Percentiles rank a stretch among this genome's conserved stretches.
Evolutionary conservation across 2,797 vertebrate genomes (phyloP).

Genomic region (Molossus molossus): DNA sequence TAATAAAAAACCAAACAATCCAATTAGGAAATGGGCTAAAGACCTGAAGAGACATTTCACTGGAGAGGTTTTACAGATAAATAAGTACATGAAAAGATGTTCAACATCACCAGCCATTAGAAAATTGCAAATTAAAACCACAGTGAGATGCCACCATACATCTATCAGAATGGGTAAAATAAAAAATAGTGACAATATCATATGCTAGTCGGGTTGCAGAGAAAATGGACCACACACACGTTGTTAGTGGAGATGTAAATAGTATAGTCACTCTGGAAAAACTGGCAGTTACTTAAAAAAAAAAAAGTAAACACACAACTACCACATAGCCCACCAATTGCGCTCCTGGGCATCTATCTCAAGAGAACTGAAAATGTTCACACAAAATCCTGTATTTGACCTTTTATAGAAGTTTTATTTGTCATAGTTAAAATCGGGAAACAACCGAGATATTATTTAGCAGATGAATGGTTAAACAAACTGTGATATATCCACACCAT

Average conservation of each 20-base stretch:
- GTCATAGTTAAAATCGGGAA: background rate
- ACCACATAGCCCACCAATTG: background rate
- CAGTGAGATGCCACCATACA: background rate
- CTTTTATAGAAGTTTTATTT: background rate
- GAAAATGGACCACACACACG: background rate
- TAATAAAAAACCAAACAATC: background rate
- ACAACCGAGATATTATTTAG: background rate
- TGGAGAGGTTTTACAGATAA: too few relatives aligned
- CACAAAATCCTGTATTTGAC: background rate
- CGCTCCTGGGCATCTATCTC: background rate
- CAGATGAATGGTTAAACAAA: background rate
- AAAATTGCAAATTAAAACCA: background rate
- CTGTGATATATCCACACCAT: background rate
- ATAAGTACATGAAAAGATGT: background rate
- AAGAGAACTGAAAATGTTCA: background rate
- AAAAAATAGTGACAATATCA: background rate
- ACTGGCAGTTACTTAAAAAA: background rate
- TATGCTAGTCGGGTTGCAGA: background rate
- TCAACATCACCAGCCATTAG: background rate
- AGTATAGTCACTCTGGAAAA: background rate
- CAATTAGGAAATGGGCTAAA: background rate
- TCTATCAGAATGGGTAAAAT: background rate
- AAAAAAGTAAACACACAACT: background rate
- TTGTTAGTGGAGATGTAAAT: background rate
- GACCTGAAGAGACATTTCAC: background rate